Conservation (phyloP, 2,797 vertebrate genomes). For the Danio choprae region DNA sequence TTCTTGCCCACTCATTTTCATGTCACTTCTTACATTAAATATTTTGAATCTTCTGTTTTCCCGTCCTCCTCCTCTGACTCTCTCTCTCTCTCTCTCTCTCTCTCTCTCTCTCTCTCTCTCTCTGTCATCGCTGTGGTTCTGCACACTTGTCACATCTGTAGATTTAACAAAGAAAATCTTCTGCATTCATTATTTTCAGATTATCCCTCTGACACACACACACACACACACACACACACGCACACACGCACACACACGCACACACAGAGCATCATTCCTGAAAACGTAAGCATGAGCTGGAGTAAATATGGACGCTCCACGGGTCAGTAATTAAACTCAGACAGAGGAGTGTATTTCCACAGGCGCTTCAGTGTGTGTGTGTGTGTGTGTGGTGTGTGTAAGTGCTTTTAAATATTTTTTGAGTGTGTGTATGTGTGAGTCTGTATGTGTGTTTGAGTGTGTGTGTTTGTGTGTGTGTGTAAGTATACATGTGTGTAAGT, state of each 20-base stretch:
- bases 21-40: not conserved
- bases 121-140: no score
- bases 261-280: not conserved
- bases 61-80: slow-evolving; percentile 73
- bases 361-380: not conserved
- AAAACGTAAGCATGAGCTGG: slow-evolving; percentile 3
- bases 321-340: slow-evolving; percentile 34
- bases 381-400: slow-evolving; percentile 37
- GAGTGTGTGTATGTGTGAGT: no score
- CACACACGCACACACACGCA: not conserved
- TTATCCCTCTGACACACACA: slow-evolving; percentile 62
- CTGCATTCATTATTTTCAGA: slow-evolving; percentile 79
- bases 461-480: no score
- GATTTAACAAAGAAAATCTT: slow-evolving; percentile 75
- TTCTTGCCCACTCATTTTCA: not conserved
- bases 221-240: slow-evolving; percentile 16
- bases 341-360: not conserved
- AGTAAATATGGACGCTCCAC: slow-evolving; percentile 9
- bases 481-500: no score
- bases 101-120: slow-evolving; percentile 75
- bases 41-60: slow-evolving; percentile 70
- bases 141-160: slow-evolving; percentile 76
- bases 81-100: slow-evolving; percentile 59
- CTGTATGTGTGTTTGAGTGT: no score
- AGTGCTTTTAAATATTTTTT: no score